Base-by-base conservation (phyloP, 2,113 vertebrate genomes). In the Zosterops hypoxanthus region DNA sequence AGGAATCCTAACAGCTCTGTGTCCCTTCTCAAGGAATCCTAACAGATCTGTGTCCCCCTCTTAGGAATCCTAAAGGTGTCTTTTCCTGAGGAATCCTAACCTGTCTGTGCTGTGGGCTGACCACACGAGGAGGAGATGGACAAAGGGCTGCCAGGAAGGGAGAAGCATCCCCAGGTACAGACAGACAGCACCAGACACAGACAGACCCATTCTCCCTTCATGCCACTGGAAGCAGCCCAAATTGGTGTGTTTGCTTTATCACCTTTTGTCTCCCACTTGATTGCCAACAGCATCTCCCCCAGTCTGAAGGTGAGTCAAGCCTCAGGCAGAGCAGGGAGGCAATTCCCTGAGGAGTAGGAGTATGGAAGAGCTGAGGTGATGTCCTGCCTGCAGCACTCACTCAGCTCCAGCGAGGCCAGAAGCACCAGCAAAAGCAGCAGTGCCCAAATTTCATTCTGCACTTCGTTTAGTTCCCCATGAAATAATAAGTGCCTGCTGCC, bases 401-500 rank as follows among this genome's bases (percentile, higher is more conserved):
- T 44, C 86, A 33, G 44, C 88, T 28, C 83, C 3, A 8, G 52
- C 1, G 0, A 61, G 41, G 39, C 86, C 2, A 0, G 65, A 73
- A 28, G 56, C 33, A 72, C 31, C 1, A 4, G 44, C 33, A 75
- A 47, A 82, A 34, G 42, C 12, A 88, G 19, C 1, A 1, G 12
- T 44, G 24, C 53, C 92, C 66, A 46, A 25, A 86, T 79, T 73
- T 70, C 71, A 84, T 90, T 80, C 86, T 72, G 60, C 80, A 63
- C 92, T 88, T 92, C 91, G 6, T 96, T 97, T 96, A 93, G 92
- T 59, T 95, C 73, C 52, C 76, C 52, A 42, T 94, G 92, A 97
- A 97, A 97, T 94, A 96, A 61, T 92, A 94, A 96, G 65, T 39
- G 91, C 71, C 66, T 94, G 84, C 90, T 94, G 93, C 92, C 94